A percentile compares a stretch with the other conserved stretches of the same genome.
Conservation (phyloP, 2,113 vertebrate species). For the Pagrus major region DNA sequence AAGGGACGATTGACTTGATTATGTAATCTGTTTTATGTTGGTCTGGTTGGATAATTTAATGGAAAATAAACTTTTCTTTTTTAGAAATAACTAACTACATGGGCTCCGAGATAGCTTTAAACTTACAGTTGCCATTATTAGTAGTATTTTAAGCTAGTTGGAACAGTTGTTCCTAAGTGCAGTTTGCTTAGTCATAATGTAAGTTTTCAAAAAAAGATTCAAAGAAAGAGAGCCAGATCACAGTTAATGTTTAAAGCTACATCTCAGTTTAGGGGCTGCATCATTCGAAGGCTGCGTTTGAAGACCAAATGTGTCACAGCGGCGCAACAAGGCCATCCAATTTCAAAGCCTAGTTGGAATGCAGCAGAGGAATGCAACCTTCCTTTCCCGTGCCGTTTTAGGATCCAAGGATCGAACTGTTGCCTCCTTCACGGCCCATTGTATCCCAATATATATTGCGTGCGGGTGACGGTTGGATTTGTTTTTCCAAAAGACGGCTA, state of each 20-base stretch:
- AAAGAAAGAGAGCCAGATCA: background rate
- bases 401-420: too few species aligned
- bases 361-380: too few species aligned
- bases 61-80: background rate
- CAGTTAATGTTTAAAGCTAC: background rate
- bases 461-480: too few species aligned
- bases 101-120: constrained; percentile 41
- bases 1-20: constrained; percentile 45
- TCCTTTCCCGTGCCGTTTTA: too few species aligned
- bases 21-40: constrained; percentile 58
- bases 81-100: constrained; percentile 19
- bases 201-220: background rate
- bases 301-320: too few species aligned
- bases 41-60: background rate
- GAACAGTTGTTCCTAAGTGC: background rate
- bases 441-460: too few species aligned
- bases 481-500: too few species aligned
- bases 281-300: too few species aligned
- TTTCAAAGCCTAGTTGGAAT: too few species aligned
- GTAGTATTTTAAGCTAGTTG: constrained; percentile 6
- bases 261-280: too few species aligned
- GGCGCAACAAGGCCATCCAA: too few species aligned
- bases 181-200: background rate
- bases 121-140: constrained; percentile 2
- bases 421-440: too few species aligned